A percentile compares a stretch with the other conserved stretches of the same genome.
These are phyloP conservation scores for Probaryconus sp. DNA, from an alignment of 1,140 invertebrate genomes.

Conservation along the genomic window DNA sequence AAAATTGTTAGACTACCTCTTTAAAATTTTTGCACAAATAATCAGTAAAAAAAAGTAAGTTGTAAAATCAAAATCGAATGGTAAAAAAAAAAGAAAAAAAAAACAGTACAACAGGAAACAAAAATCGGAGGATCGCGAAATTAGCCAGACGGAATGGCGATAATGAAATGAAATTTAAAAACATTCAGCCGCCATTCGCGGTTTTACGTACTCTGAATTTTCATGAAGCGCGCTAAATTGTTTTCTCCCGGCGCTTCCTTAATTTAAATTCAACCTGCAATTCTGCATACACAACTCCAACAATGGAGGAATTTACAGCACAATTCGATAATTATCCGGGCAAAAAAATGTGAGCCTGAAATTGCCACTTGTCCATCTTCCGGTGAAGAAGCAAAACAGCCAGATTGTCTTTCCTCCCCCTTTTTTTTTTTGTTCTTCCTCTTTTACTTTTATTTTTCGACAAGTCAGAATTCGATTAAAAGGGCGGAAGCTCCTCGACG, in stretches of 20 bases:
- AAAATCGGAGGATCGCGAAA: not conserved
- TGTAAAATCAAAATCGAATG: not conserved
- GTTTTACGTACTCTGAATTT: slow-evolving; percentile 55
- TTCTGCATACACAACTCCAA: slow-evolving; percentile 17
- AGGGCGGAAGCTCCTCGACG: slow-evolving; percentile 40
- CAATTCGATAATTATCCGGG: slow-evolving; percentile 48
- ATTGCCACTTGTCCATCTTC: slow-evolving; percentile 34
- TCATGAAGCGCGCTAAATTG: slow-evolving; percentile 55
- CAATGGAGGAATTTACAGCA: slow-evolving; percentile 45
- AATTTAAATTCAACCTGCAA: slow-evolving; percentile 56
- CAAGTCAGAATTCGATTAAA: slow-evolving; percentile 48
- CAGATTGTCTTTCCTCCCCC: not conserved
- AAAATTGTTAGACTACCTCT: too few species aligned
- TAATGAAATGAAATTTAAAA: slow-evolving; percentile 35
- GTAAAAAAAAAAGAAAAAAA: slow-evolving; percentile 2
- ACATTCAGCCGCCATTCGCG: slow-evolving; percentile 25
- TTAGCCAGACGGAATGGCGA: not conserved
- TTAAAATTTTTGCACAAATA: too few species aligned
- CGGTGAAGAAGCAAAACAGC: slow-evolving; percentile 3
- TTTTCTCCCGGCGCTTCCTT: slow-evolving; percentile 45
- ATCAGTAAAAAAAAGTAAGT: not conserved
- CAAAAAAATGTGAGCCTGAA: slow-evolving; percentile 22
- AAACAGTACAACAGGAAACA: too few species aligned
- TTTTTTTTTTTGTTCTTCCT: not conserved
- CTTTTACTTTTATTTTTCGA: slow-evolving; percentile 8